Conservation (phyloP, 2,888 invertebrate genomes). For the Drosophila robusta region DNA sequence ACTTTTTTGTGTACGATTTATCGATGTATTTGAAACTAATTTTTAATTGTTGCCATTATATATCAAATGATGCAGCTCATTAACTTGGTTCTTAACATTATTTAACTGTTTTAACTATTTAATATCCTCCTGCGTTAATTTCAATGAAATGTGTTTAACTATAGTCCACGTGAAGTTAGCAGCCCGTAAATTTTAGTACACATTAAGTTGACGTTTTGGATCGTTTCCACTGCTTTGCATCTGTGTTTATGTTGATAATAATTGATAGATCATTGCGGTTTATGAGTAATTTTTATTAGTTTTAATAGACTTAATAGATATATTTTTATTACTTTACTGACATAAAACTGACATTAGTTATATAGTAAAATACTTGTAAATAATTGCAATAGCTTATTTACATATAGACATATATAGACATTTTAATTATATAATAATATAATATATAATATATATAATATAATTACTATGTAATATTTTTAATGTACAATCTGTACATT, state of each 20-base stretch:
- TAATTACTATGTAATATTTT: no score
- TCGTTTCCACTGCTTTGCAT: not conserved
- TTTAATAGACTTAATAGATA: not conserved
- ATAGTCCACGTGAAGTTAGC: not conserved
- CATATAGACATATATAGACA: not conserved
- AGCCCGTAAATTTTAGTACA: not conserved
- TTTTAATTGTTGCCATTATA: constrained; percentile 7
- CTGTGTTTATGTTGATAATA: not conserved
- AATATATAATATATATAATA: no score
- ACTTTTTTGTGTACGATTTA: not conserved
- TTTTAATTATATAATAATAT: no score
- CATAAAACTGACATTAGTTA: not conserved
- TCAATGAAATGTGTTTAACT: not conserved
- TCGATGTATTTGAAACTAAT: constrained; percentile 15
- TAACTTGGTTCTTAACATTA: not conserved
- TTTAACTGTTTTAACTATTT: not conserved
- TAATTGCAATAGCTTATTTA: not conserved
- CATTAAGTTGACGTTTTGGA: not conserved
- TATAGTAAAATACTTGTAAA: constrained; percentile 1
- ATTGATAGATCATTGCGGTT: not conserved
- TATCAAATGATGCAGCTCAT: not conserved
- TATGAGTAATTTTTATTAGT: no score
- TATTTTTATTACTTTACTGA: not conserved
- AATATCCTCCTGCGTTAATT: not conserved
- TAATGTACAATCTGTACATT: constrained; percentile 5